Evolutionary conservation across 2,888 invertebrate species (phyloP), one percentile per base, ranked within the genome.

Genomic region (Lobophora halterata): DNA sequence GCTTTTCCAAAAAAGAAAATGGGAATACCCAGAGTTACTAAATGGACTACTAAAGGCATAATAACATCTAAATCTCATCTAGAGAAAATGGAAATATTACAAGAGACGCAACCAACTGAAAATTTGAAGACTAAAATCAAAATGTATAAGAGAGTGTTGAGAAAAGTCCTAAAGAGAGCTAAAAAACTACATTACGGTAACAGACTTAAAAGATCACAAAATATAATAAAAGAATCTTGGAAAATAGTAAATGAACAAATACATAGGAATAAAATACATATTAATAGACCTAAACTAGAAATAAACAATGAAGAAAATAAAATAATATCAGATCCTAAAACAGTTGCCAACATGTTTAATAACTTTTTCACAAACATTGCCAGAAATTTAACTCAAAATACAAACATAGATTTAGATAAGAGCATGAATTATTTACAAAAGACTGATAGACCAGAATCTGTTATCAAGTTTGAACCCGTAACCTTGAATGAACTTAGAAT

Each of bases 21-120:
- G 20, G 5, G 0, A 30, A 20, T 1, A 12, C n/a, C n/a, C n/a
- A n/a, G n/a, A n/a, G n/a, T n/a, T n/a, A n/a, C n/a, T n/a, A 13
- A 7, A 20, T 5, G 12, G 3, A 20, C 6, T 20, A 12, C 29
- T 7, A 29, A 10, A 11, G 29, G 29, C 5, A 29, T 29, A 10
- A 4, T 5, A 6, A 19, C 6, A 30, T 30, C 29, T 8, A 19
- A 13, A 20, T 11, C 5, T 19, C 20, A 20, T 13, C n/a, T 30
- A 13, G 4, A 30, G 20, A 30, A 30, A 2, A 2, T 30, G 8
- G 13, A 30, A 20, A 6, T 30, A 20, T 8, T 30, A 5, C 20
- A 30, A 13, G 26, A 30, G 26, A 34, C 34, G 8, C 33, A 19
- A 38, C 30, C 14, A 5, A 14, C 3, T 14, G 14, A 14, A 3